A percentile compares a stretch with the other conserved stretches of the same genome.
Conservation (phyloP, 2,797 vertebrate genomes). For the Karalla daura region DNA sequence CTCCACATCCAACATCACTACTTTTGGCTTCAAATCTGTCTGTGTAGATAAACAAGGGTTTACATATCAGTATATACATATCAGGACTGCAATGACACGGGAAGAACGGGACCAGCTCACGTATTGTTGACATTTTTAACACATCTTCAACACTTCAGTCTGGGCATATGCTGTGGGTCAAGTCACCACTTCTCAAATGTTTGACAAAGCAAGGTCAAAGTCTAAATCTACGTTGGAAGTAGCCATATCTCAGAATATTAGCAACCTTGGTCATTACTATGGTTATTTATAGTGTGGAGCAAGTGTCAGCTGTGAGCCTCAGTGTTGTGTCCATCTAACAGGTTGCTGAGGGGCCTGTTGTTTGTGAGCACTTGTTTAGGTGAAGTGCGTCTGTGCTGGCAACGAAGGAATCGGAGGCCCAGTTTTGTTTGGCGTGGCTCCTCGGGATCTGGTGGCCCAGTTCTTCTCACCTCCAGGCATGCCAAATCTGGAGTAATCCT, state of each 20-base stretch:
- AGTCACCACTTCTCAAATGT: too few relatives aligned
- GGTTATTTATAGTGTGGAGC: too few relatives aligned
- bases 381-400: constrained; percentile 24
- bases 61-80: background rate
- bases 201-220: too few relatives aligned
- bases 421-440: constrained; percentile 40
- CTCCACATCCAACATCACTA: too few relatives aligned
- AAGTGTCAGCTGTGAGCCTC: background rate
- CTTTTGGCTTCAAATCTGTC: too few relatives aligned
- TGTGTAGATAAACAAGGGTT: background rate
- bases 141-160: too few relatives aligned
- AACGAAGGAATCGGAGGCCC: constrained; percentile 27
- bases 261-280: too few relatives aligned
- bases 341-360: background rate
- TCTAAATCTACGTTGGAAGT: too few relatives aligned
- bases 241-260: too few relatives aligned
- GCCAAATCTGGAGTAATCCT: constrained; percentile 56
- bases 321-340: background rate
- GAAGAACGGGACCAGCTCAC: background rate
- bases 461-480: constrained; percentile 35
- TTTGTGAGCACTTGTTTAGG: constrained; percentile 15
- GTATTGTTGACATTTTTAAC: background rate
- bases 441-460: constrained; percentile 49
- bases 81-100: background rate
- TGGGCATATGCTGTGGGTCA: too few relatives aligned